Conservation (phyloP, 92 coral and sea anemone species). For the Epizoanthus illoricatus region DNA sequence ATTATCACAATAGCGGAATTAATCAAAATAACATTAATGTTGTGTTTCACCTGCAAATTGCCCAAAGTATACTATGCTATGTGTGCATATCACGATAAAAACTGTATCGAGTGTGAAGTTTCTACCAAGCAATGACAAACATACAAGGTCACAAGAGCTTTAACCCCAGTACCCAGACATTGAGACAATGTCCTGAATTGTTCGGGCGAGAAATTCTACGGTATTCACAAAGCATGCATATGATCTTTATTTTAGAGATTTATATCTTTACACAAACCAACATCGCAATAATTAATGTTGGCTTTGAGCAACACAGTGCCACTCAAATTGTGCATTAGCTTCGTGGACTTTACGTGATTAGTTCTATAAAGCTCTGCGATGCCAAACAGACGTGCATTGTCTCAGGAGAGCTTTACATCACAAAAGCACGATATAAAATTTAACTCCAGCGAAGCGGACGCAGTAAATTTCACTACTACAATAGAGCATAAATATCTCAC, state of each 20-base stretch:
- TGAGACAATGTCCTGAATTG: constrained; percentile 14
- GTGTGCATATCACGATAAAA: neutral
- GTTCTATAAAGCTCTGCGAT: constrained; percentile 15
- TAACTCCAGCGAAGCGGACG: neutral
- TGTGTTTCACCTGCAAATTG: too few species aligned
- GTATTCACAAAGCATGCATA: neutral
- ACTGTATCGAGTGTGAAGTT: neutral
- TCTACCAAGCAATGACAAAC: constrained; percentile 14
- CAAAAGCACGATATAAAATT: neutral
- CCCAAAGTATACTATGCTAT: too few species aligned
- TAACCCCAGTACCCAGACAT: constrained; percentile 16
- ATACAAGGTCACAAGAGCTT: constrained; percentile 16
- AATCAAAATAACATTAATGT: constrained; percentile 19
- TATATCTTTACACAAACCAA: neutral
- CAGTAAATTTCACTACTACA: neutral
- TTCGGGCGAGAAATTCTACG: constrained; percentile 6
- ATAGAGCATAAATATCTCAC: neutral
- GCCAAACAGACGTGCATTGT: constrained; percentile 36
- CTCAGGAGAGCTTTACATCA: neutral
- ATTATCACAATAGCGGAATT: constrained; percentile 29
- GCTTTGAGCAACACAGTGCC: neutral
- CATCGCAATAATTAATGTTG: neutral
- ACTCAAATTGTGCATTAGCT: neutral
- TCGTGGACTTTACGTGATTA: neutral
- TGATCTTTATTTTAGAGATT: neutral